Conservation (phyloP, 2,113 vertebrate species). For the Panthera uncia region DNA sequence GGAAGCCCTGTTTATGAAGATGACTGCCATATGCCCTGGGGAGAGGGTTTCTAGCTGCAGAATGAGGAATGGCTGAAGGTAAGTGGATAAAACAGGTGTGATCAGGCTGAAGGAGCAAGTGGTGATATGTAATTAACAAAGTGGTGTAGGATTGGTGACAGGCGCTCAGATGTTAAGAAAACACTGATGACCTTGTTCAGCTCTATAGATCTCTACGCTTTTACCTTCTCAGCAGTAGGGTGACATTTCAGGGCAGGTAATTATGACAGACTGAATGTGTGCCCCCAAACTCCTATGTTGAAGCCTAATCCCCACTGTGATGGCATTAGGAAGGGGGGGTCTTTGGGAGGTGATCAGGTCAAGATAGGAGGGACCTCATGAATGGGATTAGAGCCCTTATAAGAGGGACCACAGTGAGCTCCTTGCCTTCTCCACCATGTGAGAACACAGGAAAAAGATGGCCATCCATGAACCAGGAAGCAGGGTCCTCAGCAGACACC, state of each 20-base stretch:
- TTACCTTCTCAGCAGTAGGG: not conserved
- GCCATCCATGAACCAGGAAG: not conserved
- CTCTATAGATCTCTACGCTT: not conserved
- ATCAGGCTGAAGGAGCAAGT: not conserved
- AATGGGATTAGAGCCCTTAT: not conserved
- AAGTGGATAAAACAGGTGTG: not conserved
- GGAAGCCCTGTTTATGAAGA: not conserved
- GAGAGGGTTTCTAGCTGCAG: not conserved
- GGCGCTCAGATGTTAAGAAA: not conserved
- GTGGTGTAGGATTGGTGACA: accelerated
- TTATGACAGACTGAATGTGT: not conserved
- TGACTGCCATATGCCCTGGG: accelerated
- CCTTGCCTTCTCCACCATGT: too few relatives aligned
- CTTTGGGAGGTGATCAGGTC: not conserved
- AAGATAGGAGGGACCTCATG: not conserved
- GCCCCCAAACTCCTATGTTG: not conserved
- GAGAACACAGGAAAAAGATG: not conserved
- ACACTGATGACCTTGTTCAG: accelerated
- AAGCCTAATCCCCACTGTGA: not conserved
- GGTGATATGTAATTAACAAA: not conserved
- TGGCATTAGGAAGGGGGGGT: not conserved
- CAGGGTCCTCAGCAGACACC: not conserved
- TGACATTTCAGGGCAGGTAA: not conserved
- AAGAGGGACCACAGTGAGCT: not conserved
- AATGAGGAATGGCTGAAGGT: not conserved